Base-by-base conservation (phyloP, 2,113 vertebrate genomes). In the Tiliqua scincoides region DNA sequence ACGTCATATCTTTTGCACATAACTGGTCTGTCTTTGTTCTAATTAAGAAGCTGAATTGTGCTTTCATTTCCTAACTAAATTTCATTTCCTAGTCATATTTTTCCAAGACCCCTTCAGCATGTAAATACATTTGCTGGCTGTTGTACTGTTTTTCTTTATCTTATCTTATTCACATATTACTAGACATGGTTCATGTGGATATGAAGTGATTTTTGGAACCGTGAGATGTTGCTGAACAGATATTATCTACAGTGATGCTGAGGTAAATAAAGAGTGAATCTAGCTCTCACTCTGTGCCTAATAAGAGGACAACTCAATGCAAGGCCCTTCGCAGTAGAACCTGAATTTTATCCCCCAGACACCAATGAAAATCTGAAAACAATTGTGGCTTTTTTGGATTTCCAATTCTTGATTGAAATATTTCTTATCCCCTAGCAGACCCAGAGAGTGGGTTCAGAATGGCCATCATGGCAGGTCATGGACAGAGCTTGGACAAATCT, bases 21-120 rank as follows among this genome's bases (percentile, higher is more conserved):
- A 78, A 54, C 4, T 35, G 9, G 1, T 89, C 62, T 9, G 84
- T 73, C 61, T 87, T 63, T 86, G 25, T 0, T 75, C 40, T 54
- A 79, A 73, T 91, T 86, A 82, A 79, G 76, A 91, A 87, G 83
- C 12, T 62, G 27, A 0, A 70, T 25, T 43, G 9, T 43, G 61
- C n/a, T 92, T 85, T 86, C 20, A 73, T 92, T 92, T 89, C 23
- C 87, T 83, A 84, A 93, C 75, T 74, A 90, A 87, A 83, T 48
- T n/a, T n/a, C n/a, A 15, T 57, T 74, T 68, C 43, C n/a, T 32
- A 93, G 76, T 81, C 3, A 0, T 90, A 30, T 73, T 89, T 94
- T 87, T 80, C 21, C 85, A 76, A 85, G 43, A 37, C 9, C 7
- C 7, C 6, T 73, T 92, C 52, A 61, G 30, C 83, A 73, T 48